phyloP scores from a whole-genome alignment of 2,888 invertebrate genomes.

The Eurois occulta region DNA sequence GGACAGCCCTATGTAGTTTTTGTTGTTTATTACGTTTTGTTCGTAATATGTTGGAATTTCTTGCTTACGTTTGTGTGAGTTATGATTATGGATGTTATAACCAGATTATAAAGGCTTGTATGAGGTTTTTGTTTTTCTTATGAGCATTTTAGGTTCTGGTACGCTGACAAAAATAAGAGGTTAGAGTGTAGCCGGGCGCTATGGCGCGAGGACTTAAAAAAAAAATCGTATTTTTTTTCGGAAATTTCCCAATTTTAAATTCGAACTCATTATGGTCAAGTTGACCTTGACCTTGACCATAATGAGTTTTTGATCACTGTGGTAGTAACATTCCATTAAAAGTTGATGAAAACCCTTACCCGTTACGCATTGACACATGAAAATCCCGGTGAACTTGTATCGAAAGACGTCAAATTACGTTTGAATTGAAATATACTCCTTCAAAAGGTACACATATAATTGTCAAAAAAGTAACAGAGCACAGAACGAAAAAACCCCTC shows the following conservation, averaged over 20 bases:
- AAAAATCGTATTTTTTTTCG: too few species aligned
- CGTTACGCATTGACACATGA: too few species aligned
- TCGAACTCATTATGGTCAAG: too few species aligned
- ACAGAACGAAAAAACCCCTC: conserved; percentile 55
- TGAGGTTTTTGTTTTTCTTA: conserved; percentile 3
- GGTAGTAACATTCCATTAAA: background rate
- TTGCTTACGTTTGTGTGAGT: conserved; percentile 28
- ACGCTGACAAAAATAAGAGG: background rate
- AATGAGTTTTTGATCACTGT: background rate
- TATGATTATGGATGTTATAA: conserved; percentile 19
- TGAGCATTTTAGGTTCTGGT: background rate
- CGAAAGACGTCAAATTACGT: background rate
- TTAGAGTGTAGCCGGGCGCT: too few species aligned
- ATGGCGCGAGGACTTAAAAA: too few species aligned
- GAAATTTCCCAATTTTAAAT: too few species aligned
- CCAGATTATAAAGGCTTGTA: background rate
- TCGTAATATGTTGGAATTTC: conserved; percentile 25
- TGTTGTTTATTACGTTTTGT: conserved; percentile 37
- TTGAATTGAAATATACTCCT: conserved; percentile 2
- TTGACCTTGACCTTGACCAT: too few species aligned
- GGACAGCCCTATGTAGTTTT: conserved; percentile 47
- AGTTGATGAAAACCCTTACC: background rate
- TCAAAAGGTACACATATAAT: conserved; percentile 18
- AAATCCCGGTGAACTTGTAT: background rate
- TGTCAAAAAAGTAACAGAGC: conserved; percentile 40